Percentiles rank a stretch among this genome's conserved stretches.
phyloP scores from a whole-genome alignment of 1,140 invertebrate genomes.

The Drosophila setifemur region DNA sequence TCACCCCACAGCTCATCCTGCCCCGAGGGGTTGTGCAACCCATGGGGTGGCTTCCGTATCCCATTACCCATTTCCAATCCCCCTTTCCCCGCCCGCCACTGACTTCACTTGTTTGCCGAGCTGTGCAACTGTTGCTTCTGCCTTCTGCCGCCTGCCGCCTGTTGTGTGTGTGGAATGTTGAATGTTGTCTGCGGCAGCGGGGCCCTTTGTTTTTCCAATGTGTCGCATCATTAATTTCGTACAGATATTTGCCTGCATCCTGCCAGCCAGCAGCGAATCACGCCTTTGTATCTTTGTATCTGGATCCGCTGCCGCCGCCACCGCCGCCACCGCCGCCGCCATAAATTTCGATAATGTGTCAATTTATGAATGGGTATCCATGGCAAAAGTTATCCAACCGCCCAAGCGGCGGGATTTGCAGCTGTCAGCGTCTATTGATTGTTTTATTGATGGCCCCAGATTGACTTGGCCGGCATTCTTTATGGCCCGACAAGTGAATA shows the following conservation, averaged over 20 bases:
- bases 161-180: too few relatives aligned
- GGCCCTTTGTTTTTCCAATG: constrained; percentile 58
- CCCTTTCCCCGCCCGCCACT: constrained; percentile 4
- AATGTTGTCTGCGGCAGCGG: constrained; percentile 7
- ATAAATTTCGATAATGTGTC: constrained; percentile 81
- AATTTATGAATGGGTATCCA: constrained; percentile 70
- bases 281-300: constrained; percentile 61
- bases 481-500: constrained; percentile 57
- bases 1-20: neutral
- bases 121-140: constrained; percentile 70
- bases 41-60: constrained; percentile 29
- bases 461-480: constrained; percentile 30
- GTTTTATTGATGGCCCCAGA: constrained; percentile 69
- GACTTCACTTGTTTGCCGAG: neutral
- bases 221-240: constrained; percentile 76
- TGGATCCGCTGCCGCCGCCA: too few relatives aligned
- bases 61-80: neutral
- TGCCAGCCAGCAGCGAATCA: constrained; percentile 49
- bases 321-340: constrained; percentile 26
- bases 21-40: constrained; percentile 17
- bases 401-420: constrained; percentile 52
- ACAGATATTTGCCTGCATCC: constrained; percentile 71
- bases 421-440: constrained; percentile 77
- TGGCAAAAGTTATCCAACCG: constrained; percentile 35
- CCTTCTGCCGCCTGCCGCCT: neutral